Evolutionary conservation across 2,888 invertebrate species (phyloP).

Genomic region (Nowickia ferox): DNA sequence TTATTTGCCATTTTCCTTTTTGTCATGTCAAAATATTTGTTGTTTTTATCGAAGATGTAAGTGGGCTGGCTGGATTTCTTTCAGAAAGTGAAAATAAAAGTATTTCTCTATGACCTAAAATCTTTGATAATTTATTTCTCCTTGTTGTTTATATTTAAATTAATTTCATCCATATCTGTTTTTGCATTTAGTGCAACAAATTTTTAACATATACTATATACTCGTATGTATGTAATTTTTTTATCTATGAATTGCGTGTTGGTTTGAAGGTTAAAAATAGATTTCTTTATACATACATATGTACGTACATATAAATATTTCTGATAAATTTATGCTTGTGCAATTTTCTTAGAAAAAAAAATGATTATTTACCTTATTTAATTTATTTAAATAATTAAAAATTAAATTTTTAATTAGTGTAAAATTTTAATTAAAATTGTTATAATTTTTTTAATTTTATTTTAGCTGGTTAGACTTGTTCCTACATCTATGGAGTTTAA

Average conservation of each 20-base stretch:
- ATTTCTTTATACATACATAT: conserved; percentile 1
- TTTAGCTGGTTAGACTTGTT: conserved; percentile 94
- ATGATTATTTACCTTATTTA: not conserved
- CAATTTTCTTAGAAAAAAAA: conserved; percentile 32
- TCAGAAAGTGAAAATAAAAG: conserved; percentile 16
- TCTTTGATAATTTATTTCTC: conserved; percentile 39
- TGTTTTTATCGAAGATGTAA: conserved; percentile 34
- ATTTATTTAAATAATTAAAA: conserved; percentile 1
- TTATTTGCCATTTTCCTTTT: not conserved
- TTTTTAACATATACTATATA: conserved; percentile 1
- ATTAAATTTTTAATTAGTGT: not conserved
- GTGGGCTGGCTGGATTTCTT: not conserved
- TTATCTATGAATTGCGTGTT: conserved; percentile 63
- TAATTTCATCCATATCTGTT: conserved; percentile 9
- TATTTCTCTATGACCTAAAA: conserved; percentile 33
- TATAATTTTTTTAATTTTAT: conserved; percentile 79
- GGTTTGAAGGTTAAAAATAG: conserved; percentile 60
- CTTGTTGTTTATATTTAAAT: conserved; percentile 50
- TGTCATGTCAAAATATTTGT: conserved; percentile 20
- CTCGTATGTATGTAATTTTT: conserved; percentile 15
- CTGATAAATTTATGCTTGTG: conserved; percentile 50
- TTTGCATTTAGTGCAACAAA: conserved; percentile 39
- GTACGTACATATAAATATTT: conserved; percentile 15
- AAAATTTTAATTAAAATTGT: conserved; percentile 40
- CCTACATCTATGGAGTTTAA: conserved; percentile 99